phyloP scores from a whole-genome alignment of 2,113 vertebrate genomes.

The Stictonetta naevosa region DNA sequence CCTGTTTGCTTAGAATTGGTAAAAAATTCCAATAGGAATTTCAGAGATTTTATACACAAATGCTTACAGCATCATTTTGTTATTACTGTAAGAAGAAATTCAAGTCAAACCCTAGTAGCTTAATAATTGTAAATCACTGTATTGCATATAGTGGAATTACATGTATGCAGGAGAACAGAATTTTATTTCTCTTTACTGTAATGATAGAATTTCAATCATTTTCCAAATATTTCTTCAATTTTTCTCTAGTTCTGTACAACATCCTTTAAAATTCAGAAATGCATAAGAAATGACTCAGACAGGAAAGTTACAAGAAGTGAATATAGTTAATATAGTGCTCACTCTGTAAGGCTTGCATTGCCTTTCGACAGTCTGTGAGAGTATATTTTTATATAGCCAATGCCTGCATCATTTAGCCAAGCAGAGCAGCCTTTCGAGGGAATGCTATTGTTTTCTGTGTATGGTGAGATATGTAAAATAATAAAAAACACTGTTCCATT shows the following conservation, averaged over 20 bases:
- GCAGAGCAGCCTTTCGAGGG: background rate
- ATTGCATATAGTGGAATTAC: background rate
- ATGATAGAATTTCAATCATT: background rate
- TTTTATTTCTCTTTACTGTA: background rate
- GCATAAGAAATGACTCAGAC: background rate
- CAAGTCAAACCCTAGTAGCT: background rate
- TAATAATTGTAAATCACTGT: background rate
- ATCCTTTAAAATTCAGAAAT: background rate
- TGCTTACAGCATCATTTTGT: background rate
- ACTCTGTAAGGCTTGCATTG: background rate
- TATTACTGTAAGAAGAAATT: background rate
- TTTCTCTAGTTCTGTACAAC: background rate
- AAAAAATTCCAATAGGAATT: background rate
- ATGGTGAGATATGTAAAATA: background rate
- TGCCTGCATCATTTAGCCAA: background rate
- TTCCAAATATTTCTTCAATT: background rate
- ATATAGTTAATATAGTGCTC: background rate
- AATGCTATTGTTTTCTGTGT: background rate
- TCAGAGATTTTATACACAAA: background rate
- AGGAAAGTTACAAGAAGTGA: background rate
- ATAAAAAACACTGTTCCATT: background rate
- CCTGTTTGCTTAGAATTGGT: background rate
- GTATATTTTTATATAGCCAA: background rate
- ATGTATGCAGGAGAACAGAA: background rate
- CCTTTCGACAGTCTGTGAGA: background rate